Evolutionary conservation across 2,113 vertebrate species (phyloP).

Genomic region (Electrona antarctica): DNA sequence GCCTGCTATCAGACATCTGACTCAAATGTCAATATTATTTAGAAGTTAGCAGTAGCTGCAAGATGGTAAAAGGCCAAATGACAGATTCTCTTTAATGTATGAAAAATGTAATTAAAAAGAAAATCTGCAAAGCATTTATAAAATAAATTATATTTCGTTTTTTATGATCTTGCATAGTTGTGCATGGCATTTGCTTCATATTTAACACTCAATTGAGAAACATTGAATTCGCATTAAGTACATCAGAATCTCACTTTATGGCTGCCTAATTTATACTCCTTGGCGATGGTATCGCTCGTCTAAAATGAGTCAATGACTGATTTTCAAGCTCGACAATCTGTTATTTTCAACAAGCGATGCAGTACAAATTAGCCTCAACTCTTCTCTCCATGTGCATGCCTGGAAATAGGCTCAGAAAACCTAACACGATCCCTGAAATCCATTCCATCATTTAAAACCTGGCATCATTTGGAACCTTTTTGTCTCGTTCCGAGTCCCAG

Average conservation of each 20-base stretch:
- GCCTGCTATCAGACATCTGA: not conserved
- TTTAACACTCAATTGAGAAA: slow-evolving; percentile 1
- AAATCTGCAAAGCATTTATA: slow-evolving; percentile 24
- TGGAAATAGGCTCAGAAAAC: slow-evolving; percentile 27
- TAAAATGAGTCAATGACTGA: no score
- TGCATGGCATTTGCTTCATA: not conserved
- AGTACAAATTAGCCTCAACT: no score
- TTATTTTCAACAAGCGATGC: no score
- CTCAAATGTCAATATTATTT: not conserved
- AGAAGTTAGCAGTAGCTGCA: no score
- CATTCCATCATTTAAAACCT: not conserved
- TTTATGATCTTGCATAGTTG: slow-evolving; percentile 4
- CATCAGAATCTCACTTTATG: no score
- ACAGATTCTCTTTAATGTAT: not conserved
- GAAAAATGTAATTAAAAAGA: not conserved
- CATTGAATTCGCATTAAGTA: not conserved
- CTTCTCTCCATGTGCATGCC: slow-evolving; percentile 2
- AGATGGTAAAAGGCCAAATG: not conserved
- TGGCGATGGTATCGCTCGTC: no score
- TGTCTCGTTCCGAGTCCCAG: not conserved
- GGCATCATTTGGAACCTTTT: not conserved
- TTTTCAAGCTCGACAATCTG: no score
- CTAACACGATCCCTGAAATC: slow-evolving; percentile 4
- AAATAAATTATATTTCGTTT: slow-evolving; percentile 35
- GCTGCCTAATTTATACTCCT: no score